These are phyloP conservation scores for Lota lota DNA, from an alignment of 2,113 vertebrate species.

Conservation along the genomic window DNA sequence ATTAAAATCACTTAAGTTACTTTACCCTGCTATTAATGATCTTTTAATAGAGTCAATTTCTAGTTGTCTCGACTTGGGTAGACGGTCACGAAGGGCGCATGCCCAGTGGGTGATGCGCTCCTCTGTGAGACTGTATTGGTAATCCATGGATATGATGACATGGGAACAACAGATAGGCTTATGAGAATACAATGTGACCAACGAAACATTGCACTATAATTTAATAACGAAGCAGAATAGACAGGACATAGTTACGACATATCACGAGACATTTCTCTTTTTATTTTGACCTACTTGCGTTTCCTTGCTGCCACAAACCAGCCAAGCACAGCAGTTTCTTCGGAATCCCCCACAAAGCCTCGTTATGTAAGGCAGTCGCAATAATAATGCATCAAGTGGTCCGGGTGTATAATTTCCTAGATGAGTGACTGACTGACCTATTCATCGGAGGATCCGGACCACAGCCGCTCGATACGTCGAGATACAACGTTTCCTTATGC, in stretches of 20 bases:
- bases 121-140: conserved; percentile 10
- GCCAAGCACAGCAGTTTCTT: conserved; percentile 21
- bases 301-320: conserved; percentile 17
- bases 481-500: neutral
- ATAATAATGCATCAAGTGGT: conserved; percentile 16
- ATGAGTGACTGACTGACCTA: neutral
- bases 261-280: neutral
- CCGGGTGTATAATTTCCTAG: conserved; percentile 3
- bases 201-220: neutral
- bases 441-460: neutral
- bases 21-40: conserved; percentile 23
- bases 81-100: conserved; percentile 44
- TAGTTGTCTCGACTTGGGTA: conserved; percentile 35
- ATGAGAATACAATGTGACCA: neutral
- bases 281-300: conserved; percentile 51
- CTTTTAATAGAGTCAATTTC: conserved; percentile 25
- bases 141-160: conserved; percentile 21
- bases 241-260: neutral
- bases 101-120: conserved; percentile 42
- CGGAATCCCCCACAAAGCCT: conserved; percentile 38
- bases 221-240: neutral
- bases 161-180: neutral
- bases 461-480: too few species aligned
- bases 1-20: neutral
- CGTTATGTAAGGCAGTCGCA: conserved; percentile 64